These are phyloP conservation scores for Alosa sapidissima DNA, from an alignment of 2,797 vertebrate genomes.

Conservation along the genomic window DNA sequence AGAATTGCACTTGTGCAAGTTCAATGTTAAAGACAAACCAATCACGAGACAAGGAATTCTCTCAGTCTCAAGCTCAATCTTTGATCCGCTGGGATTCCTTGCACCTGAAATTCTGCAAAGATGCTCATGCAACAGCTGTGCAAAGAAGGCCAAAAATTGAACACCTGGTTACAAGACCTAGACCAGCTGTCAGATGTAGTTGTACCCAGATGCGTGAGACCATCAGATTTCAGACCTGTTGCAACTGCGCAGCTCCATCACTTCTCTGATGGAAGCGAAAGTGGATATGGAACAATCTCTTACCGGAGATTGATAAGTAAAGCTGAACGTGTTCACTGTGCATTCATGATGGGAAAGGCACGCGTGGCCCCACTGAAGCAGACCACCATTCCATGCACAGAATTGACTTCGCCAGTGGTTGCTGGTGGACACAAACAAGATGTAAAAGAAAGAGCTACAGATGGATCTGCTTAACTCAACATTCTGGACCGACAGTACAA, in stretches of 20 bases:
- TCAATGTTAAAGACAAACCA: background rate
- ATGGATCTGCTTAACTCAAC: slow-evolving; percentile 20
- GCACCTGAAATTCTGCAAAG: background rate
- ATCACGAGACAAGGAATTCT: slow-evolving; percentile 5
- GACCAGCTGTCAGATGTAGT: too few relatives aligned
- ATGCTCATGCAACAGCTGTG: background rate
- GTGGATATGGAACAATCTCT: slow-evolving; percentile 11
- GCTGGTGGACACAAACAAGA: too few relatives aligned
- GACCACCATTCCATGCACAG: too few relatives aligned
- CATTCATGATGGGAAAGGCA: too few relatives aligned
- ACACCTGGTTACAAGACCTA: background rate
- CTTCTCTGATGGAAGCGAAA: slow-evolving; percentile 31
- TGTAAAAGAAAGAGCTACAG: too few relatives aligned
- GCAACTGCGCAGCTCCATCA: slow-evolving; percentile 21
- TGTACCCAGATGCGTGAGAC: background rate
- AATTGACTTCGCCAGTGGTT: too few relatives aligned
- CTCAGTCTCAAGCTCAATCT: slow-evolving; percentile 2
- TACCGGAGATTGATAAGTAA: too few relatives aligned
- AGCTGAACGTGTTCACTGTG: too few relatives aligned
- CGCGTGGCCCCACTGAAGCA: too few relatives aligned
- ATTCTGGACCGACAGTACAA: slow-evolving; percentile 36
- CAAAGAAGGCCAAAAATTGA: background rate
- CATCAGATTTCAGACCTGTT: slow-evolving; percentile 1
- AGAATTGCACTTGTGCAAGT: background rate
- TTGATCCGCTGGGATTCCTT: slow-evolving; percentile 27